phyloP scores from a whole-genome alignment of 2,113 vertebrate genomes.

The Carassius auratus region DNA sequence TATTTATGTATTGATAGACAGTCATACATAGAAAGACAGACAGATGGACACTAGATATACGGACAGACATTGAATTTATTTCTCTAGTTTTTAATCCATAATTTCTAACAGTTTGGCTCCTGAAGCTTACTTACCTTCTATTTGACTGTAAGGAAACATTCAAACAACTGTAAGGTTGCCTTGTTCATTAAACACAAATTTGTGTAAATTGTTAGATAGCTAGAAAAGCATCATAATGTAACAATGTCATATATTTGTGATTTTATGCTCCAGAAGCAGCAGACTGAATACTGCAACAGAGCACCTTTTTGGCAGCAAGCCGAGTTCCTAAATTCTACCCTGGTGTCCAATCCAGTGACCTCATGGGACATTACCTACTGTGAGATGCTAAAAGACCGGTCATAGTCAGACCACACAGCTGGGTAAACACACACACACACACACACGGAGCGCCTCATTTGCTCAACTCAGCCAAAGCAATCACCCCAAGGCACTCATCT shows the following conservation, averaged over 20 bases:
- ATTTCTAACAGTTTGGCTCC: background rate
- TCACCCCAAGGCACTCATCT: slow-evolving; percentile 9
- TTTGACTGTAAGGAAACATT: background rate
- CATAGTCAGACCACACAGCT: slow-evolving; percentile 29
- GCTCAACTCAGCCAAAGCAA: slow-evolving; percentile 14
- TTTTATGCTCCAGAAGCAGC: background rate
- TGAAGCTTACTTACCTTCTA: background rate
- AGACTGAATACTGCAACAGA: background rate
- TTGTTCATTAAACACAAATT: background rate
- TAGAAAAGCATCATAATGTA: background rate
- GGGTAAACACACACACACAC: slow-evolving; percentile 26
- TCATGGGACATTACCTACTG: slow-evolving; percentile 24
- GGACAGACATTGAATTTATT: background rate
- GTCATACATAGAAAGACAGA: background rate
- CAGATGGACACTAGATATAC: background rate
- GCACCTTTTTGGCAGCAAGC: background rate
- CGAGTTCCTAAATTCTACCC: background rate
- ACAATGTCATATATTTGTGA: background rate
- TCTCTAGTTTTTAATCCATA: background rate
- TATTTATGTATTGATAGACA: background rate
- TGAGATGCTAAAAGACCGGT: slow-evolving; percentile 25
- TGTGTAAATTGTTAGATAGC: background rate
- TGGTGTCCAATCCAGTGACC: slow-evolving; percentile 19
- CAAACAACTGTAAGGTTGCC: background rate
- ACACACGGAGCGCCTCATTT: background rate